Conservation (phyloP, 2,888 invertebrate genomes). For the Nymphalis polychloros region DNA sequence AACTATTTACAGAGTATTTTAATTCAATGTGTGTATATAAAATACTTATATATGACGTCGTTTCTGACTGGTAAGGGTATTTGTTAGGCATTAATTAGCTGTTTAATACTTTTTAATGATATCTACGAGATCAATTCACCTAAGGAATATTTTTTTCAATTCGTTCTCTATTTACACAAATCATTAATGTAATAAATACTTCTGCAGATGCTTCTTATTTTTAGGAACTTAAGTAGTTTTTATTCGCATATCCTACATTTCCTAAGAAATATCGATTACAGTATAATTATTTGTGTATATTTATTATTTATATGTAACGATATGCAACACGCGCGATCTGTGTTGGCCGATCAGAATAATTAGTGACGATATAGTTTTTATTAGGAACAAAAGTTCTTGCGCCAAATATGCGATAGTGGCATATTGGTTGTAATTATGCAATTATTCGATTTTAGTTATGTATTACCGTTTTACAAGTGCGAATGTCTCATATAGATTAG, state of each 20-base stretch:
- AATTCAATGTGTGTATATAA: conserved; percentile 9
- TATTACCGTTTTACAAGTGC: no score
- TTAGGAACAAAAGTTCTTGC: no score
- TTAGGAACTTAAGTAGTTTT: conserved; percentile 20
- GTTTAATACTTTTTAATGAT: neutral
- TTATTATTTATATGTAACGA: neutral
- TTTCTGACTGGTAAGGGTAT: conserved; percentile 5
- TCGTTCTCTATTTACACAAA: neutral
- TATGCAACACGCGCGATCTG: neutral
- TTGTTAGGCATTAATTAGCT: neutral
- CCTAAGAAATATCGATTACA: neutral
- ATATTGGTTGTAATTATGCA: no score
- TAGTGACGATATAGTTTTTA: no score
- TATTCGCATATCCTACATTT: neutral
- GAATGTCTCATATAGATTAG: no score
- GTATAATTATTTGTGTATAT: neutral
- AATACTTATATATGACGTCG: conserved; percentile 8
- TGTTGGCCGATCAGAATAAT: no score
- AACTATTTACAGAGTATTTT: conserved; percentile 15
- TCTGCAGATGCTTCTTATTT: neutral
- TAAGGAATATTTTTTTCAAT: neutral
- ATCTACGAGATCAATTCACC: conserved; percentile 13
- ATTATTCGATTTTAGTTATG: no score
- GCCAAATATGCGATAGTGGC: no score
- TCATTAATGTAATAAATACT: conserved; percentile 2